Evolutionary conservation across 1,140 invertebrate genomes (phyloP).

Genomic region (Spodoptera litura): DNA sequence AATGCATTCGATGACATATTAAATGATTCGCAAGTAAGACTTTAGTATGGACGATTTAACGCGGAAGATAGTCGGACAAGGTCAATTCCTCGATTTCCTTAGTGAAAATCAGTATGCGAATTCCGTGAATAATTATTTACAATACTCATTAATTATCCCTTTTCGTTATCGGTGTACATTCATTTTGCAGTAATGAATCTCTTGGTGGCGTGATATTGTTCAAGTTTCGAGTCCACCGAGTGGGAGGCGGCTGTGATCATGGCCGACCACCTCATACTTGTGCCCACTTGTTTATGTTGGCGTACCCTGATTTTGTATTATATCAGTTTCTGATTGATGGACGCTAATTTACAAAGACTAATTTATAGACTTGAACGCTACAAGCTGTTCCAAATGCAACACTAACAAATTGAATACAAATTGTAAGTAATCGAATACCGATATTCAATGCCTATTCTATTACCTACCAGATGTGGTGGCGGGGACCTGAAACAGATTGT

Average conservation of each 20-base stretch:
- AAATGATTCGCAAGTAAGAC: constrained; percentile 33
- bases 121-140: constrained; percentile 36
- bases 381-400: constrained; percentile 27
- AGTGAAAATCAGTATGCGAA: constrained; percentile 30
- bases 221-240: constrained; percentile 22
- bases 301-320: constrained; percentile 35
- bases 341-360: constrained; percentile 29
- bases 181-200: constrained; percentile 27
- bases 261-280: constrained; percentile 38
- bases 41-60: constrained; percentile 41
- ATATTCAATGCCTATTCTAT: constrained; percentile 28
- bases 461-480: constrained; percentile 43
- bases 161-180: constrained; percentile 20
- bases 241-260: constrained; percentile 30
- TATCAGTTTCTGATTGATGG: constrained; percentile 31
- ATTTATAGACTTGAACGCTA: constrained; percentile 13
- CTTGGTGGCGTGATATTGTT: constrained; percentile 8
- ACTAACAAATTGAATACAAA: constrained; percentile 1
- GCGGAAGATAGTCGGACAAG: constrained; percentile 47
- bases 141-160: constrained; percentile 20
- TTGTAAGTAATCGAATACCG: constrained; percentile 27
- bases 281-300: constrained; percentile 39
- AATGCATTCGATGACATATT: constrained; percentile 31
- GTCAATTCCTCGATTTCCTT: constrained; percentile 41
- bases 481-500: constrained; percentile 49